phyloP scores from a whole-genome alignment of 2,113 vertebrate species.

The Anser brachyrhynchus region DNA sequence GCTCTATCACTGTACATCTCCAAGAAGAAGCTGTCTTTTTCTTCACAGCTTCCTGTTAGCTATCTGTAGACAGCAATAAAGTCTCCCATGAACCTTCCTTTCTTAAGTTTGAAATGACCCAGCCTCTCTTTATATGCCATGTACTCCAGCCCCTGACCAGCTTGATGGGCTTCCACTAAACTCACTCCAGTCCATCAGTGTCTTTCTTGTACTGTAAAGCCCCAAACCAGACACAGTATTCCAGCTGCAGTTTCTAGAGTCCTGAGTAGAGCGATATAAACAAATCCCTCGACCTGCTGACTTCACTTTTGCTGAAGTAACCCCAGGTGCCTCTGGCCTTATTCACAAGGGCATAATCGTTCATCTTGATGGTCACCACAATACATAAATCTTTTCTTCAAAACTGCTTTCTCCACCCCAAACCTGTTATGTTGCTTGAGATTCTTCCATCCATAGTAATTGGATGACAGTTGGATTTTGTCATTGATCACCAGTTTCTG shows the following conservation, averaged over 20 bases:
- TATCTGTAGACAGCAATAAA: neutral
- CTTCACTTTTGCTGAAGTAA: neutral
- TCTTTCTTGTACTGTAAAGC: neutral
- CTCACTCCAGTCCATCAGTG: neutral
- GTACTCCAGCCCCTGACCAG: neutral
- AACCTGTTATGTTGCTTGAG: neutral
- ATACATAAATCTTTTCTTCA: neutral
- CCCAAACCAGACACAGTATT: neutral
- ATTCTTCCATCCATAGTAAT: neutral
- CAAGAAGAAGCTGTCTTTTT: neutral
- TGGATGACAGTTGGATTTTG: neutral
- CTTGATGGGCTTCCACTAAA: neutral
- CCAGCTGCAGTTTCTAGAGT: neutral
- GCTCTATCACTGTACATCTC: neutral
- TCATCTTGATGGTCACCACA: neutral
- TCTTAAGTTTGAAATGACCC: neutral
- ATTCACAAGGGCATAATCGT: neutral
- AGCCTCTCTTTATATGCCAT: neutral
- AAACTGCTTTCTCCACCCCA: neutral
- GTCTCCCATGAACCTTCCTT: neutral
- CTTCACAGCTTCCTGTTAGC: neutral
- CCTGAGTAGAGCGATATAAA: neutral
- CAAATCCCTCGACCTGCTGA: neutral
- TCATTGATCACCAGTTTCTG: neutral
- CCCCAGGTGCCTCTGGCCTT: neutral